These are phyloP conservation scores for Volucella inflata DNA, from an alignment of 2,888 invertebrate species.

Conservation along the genomic window DNA sequence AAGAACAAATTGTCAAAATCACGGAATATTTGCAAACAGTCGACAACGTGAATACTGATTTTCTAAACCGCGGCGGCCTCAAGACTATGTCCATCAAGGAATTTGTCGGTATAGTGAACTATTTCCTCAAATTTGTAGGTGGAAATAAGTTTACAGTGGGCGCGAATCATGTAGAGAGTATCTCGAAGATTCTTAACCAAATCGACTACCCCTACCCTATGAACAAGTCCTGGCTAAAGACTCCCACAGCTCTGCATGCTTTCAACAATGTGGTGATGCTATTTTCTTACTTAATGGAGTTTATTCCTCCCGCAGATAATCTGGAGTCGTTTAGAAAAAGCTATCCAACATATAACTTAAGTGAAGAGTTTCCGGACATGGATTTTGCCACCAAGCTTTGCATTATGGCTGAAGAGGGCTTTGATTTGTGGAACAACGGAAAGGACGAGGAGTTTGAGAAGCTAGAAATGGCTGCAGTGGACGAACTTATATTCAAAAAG, in stretches of 20 bases:
- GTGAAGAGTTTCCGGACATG: conserved; percentile 78
- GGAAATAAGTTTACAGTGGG: conserved; percentile 80
- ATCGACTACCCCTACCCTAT: conserved; percentile 81
- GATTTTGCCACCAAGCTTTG: conserved; percentile 78
- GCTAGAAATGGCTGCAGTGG: conserved; percentile 77
- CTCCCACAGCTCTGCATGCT: conserved; percentile 82
- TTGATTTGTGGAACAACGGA: conserved; percentile 80
- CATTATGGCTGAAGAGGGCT: conserved; percentile 78
- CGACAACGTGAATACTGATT: conserved; percentile 77
- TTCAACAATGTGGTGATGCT: conserved; percentile 81
- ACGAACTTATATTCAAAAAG: conserved; percentile 77
- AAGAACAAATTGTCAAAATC: conserved; percentile 79
- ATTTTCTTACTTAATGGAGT: conserved; percentile 81
- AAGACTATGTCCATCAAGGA: conserved; percentile 83
- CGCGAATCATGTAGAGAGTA: conserved; percentile 81
- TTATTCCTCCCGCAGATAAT: conserved; percentile 76
- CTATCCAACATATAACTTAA: conserved; percentile 17
- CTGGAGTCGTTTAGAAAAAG: conserved; percentile 58
- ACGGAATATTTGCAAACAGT: conserved; percentile 79
- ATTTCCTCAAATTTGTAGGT: conserved; percentile 80
- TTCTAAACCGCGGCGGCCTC: conserved; percentile 78
- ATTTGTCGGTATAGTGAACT: conserved; percentile 80
- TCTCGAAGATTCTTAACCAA: conserved; percentile 80
- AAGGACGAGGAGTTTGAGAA: conserved; percentile 78
- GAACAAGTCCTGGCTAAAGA: conserved; percentile 83